Percentiles rank a stretch among this genome's conserved stretches.
These are phyloP conservation scores for Cydia pomonella DNA, from an alignment of 1,140 invertebrate genomes.

Conservation along the genomic window DNA sequence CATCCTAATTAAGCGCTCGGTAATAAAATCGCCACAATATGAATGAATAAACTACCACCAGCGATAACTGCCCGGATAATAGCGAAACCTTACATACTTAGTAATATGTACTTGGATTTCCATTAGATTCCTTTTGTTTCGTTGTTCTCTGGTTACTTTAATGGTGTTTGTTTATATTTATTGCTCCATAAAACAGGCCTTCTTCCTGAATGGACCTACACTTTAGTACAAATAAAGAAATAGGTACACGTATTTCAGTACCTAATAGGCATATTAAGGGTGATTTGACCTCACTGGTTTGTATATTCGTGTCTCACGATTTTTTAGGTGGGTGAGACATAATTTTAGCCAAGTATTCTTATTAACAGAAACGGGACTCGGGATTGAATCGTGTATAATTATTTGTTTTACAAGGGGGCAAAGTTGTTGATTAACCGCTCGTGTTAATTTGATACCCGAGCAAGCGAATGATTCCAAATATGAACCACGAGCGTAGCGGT, in stretches of 20 bases:
- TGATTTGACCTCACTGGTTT: no score
- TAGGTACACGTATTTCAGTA: neutral
- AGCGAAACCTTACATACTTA: neutral
- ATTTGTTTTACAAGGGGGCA: no score
- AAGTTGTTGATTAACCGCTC: no score
- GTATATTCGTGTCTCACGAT: no score
- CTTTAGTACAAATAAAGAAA: neutral
- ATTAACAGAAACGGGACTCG: no score
- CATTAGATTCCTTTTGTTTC: neutral
- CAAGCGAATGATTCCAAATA: no score
- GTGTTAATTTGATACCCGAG: no score
- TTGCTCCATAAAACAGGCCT: neutral
- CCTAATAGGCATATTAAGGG: neutral
- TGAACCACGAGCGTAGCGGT: no score
- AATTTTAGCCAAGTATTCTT: no score
- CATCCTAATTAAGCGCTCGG: no score
- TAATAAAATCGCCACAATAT: neutral
- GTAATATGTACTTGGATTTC: neutral
- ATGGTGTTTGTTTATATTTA: constrained; percentile 7
- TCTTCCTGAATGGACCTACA: neutral
- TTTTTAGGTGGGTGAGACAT: no score
- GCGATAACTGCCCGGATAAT: neutral
- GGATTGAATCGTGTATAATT: no score
- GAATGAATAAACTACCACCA: neutral
- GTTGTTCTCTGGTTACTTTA: neutral